These are phyloP conservation scores for Amiota communis DNA, from an alignment of 2,888 invertebrate species.

Conservation along the genomic window DNA sequence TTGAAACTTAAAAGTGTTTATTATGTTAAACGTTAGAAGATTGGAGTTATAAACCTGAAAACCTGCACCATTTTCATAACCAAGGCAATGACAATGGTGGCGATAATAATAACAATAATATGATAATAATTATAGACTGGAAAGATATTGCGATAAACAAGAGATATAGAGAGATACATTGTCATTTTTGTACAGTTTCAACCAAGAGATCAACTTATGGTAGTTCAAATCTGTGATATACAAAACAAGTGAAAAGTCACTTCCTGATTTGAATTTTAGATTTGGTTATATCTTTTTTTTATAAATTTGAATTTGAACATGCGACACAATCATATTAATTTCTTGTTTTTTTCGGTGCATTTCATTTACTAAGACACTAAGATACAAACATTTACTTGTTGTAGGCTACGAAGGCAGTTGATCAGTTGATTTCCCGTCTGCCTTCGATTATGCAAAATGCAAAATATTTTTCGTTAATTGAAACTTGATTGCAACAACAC, in stretches of 20 bases:
- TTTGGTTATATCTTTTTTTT: neutral
- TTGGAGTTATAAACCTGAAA: too few relatives aligned
- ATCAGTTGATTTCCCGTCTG: constrained; percentile 9
- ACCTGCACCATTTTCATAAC: too few relatives aligned
- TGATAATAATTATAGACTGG: too few relatives aligned
- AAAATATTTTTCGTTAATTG: constrained; percentile 5
- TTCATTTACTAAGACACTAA: neutral
- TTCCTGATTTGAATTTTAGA: neutral
- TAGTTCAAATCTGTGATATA: too few relatives aligned
- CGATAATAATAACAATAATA: too few relatives aligned
- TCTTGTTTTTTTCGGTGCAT: constrained; percentile 15
- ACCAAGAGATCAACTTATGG: too few relatives aligned
- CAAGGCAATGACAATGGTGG: too few relatives aligned
- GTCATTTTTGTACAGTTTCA: too few relatives aligned
- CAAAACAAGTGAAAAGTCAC: neutral
- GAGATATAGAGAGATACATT: too few relatives aligned
- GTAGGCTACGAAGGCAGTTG: constrained; percentile 14
- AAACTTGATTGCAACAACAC: constrained; percentile 9
- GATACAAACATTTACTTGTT: neutral
- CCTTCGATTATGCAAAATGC: constrained; percentile 17
- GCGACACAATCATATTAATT: neutral
- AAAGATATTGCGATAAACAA: too few relatives aligned
- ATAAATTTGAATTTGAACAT: neutral
- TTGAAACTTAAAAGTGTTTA: too few relatives aligned
- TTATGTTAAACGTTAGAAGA: too few relatives aligned